Evolutionary conservation across 2,113 vertebrate genomes (phyloP).

Genomic region (Syngnathoides biaculeatus): DNA sequence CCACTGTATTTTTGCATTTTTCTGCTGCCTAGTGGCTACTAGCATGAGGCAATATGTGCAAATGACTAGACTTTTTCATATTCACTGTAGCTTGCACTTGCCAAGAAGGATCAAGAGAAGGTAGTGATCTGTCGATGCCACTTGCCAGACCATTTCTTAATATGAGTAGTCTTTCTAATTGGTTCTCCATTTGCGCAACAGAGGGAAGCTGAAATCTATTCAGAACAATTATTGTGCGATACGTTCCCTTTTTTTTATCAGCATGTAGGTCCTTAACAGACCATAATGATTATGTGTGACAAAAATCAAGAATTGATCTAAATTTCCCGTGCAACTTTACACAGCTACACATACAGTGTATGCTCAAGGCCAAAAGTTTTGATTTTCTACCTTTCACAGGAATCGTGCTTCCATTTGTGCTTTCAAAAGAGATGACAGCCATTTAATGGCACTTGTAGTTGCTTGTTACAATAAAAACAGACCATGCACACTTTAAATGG

Average conservation of each 20-base stretch:
- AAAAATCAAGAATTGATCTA: not conserved
- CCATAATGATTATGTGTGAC: not conserved
- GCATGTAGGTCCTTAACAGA: not conserved
- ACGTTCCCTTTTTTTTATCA: not conserved
- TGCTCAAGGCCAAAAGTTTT: not conserved
- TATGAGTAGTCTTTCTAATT: not conserved
- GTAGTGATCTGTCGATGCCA: not conserved
- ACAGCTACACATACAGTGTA: not conserved
- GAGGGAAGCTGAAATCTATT: not conserved
- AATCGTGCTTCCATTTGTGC: not conserved
- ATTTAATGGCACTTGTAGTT: constrained; percentile 27
- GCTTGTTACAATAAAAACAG: constrained; percentile 22
- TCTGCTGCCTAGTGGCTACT: no score
- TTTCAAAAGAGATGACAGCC: constrained; percentile 42
- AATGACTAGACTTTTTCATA: not conserved
- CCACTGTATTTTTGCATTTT: not conserved
- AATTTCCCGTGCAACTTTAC: no score
- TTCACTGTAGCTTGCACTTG: not conserved
- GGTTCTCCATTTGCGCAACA: not conserved
- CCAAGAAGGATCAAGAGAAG: not conserved
- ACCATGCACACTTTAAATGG: not conserved
- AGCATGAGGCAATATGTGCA: not conserved
- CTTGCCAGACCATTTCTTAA: not conserved
- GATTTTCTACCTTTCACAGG: not conserved
- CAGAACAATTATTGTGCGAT: not conserved